Base-by-base conservation (phyloP, 2,113 vertebrate species). In the Poeciliopsis retropinna region DNA sequence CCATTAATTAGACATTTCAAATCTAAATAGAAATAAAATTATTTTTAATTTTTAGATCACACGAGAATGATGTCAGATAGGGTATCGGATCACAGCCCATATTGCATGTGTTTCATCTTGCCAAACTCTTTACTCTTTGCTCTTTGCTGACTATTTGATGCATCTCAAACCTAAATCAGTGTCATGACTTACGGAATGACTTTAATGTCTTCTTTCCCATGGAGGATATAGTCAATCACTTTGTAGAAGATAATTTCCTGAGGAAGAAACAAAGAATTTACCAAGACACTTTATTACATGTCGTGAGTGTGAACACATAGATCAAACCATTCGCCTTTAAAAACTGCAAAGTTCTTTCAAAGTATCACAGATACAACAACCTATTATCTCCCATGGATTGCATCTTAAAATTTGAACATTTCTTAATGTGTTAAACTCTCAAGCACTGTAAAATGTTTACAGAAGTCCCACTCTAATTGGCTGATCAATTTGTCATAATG, bases 201-300 rank as follows among this genome's bases (percentile, higher is more conserved):
- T 94, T 95, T 95, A 81, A 95, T 95, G 79, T 95, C 95, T 69
- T 95, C 95, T 82, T 95, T 95, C 51, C 95, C 95, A 19, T 95
- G 95, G 1, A 95, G 90, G 75, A 95, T 95, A 82, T 95, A 95
- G 85, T 95, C 94, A 31, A 95, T 95, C 81, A 94, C 67, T 85
- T 95, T 95, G 92, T 95, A 95, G 87, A 95, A 95, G 73, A 84
- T 86, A 1, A 95, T 78, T 94, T 95, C 94, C 95, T 95, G 69
- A 17, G 74, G 61, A 75, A 81, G 31, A 70, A 34, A 69, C 3
- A 61, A 27, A 41, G 15, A 7, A 41, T 13, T 65, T 10, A 37
- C 22, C 34, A 11, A 65, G 10, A 65, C 25, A 4, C 14, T 65
- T 9, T 41, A 47, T 47, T 19, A 47, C 44, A 47, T 47, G 41